Evolutionary conservation across 2,797 vertebrate species (phyloP), one percentile per base, ranked within the genome.

Genomic region (Sebastolobus altivelis): DNA sequence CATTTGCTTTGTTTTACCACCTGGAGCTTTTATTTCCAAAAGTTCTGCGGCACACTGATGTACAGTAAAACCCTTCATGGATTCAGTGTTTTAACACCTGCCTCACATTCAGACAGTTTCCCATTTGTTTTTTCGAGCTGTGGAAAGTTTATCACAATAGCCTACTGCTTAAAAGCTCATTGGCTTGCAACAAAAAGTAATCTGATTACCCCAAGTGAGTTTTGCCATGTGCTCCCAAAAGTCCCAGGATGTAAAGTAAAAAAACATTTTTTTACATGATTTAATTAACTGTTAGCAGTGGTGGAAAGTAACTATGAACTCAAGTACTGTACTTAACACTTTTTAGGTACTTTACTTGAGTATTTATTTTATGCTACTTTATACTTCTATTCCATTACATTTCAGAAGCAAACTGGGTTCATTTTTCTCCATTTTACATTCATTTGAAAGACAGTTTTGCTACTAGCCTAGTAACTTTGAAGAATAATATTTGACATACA

Each of bases 11-110:
- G 65, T 25, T 52, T 52, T 43, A 49, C 52, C 22, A 60, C 43
- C 13, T 66, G 33, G 70, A 60, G 22, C 49, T 77, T 76, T 65
- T 29, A 31, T 59, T 55, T 66, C 27, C 13, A 54, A 72, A 27
- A 43, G 25, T 58, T 80, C 54, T 75, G 35, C n/a, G 58, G 33
- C 52, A 35, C 27, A 27, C 16, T 58, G 58, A 59, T 37, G 35
- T n/a, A n/a, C 25, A 40, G 16, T 27, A 68, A 63, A 33, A 16
- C 25, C n/a, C 2, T 65, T 68, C 9, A 59, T 27, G 49, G 14
- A 59, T 60, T 37, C 38, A 55, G 8, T 59, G 10, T 71, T 54
- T 46, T 11, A 60, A 29, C 55, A 67, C n/a, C 61, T 77, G 37
- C 9, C 37, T 66, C 25, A 63, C 33, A 46, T 12, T 55, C 33